Base-by-base conservation (phyloP, 1,140 invertebrate species). In the Globodera rostochiensis region DNA sequence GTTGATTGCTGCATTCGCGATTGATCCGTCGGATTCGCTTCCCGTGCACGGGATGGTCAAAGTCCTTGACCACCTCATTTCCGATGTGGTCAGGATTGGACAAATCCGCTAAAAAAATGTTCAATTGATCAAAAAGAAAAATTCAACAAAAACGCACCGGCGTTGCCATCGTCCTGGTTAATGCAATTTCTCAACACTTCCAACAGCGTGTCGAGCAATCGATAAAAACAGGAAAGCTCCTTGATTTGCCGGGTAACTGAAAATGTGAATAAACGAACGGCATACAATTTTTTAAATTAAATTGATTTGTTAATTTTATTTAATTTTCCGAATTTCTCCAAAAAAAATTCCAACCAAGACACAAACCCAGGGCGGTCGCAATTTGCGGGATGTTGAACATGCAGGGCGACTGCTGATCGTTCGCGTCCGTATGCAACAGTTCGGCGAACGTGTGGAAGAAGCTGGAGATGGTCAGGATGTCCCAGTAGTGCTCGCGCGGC, bases 31-130 rank as follows among this genome's bases (percentile, higher is more conserved):
- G 6, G 36, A 84, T 80, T 21, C 49, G 8, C 9, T 75, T 36
- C 13, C 83, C 83, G 66, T 84, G 73, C 47, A 83, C 49, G 15
- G 25, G 60, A 85, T 84, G 66, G 71, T 84, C 83, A 25, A 85
- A 81, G 60, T 82, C 83, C 19, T 57, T 70, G 7, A n/a, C 19
- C 25, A 46, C 36, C 53, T 84, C 83, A 69, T 84, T 84, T 19
- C 79, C 70, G 83, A 85, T 77, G 36, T 84, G 50, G 0, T 81
- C 64, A 46, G 70, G 47, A 13, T 85, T 84, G 9, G 53, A 9
- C 49, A 84, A 19, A 75, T 84, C 73, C 21, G 83, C 83, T 81
- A 80, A 83, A 84, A 9, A 11, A 36, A 1, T 1, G 36, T 3
- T 36, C 36, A 36, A 36, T 36, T 36, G 1, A 36, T 36, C 78